Base-by-base conservation (phyloP, 2,888 invertebrate genomes). In the Dyspetes luteomarginatus region DNA sequence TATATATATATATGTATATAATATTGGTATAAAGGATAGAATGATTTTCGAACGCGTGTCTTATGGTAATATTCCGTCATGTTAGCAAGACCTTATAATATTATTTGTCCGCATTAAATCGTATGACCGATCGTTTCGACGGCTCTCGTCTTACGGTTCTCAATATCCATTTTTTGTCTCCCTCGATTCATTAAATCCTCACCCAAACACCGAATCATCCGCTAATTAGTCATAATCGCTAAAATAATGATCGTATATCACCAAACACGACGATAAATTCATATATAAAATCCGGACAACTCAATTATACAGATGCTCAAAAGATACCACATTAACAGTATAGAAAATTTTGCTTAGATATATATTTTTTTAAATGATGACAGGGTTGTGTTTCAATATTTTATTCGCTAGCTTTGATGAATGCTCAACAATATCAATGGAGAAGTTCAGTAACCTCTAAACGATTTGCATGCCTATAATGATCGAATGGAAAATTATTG, bases 91-190 rank as follows among this genome's bases (percentile, higher is more conserved):
- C 85, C 86, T 88, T 88, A 87, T 87, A 86, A 86, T 88, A 89
- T 89, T 89, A 88, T 89, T 89, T 88, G 88, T 88, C 86, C 85
- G 86, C 86, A 85, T 90, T 88, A 87, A 89, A 89, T 88, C 88
- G 85, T 83, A 78, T 82, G 82, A 85, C 74, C 76, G 79, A 84
- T 85, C 81, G 81, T 82, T 82, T 82, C 83, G 79, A 82, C 78
- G 81, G 77, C 64, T 76, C 73, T 67, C 78, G 58, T 77, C 75
- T 82, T 73, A 73, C 60, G 83, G 82, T 84, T 67, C 81, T 81
- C 77, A 76, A 74, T 79, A 55, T 67, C 72, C 69, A 3, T 22
- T 15, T 41, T n/a, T n/a, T 41, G 28, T 41, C 15, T 48, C 22
- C 41, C 17, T 24, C 28, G 45, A 60, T 60, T 28, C 26, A 12